Evolutionary conservation across 2,113 vertebrate genomes (phyloP).

Genomic region (Fukomys damarensis): DNA sequence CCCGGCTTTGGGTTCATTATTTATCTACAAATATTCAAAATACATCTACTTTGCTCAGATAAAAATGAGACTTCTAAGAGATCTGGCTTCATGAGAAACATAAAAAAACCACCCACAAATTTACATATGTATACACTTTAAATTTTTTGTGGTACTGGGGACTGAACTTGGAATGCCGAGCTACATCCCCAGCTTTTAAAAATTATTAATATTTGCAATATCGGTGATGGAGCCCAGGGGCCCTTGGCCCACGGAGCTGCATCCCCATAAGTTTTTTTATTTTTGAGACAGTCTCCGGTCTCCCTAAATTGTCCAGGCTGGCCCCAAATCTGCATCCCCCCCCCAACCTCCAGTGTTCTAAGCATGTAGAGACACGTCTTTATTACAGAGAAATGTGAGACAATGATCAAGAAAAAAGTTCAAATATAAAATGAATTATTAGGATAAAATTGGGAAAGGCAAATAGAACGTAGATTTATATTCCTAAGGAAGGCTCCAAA

Average conservation of each 20-base stretch:
- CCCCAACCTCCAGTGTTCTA: background rate
- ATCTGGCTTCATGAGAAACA: background rate
- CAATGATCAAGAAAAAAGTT: background rate
- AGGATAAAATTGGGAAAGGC: background rate
- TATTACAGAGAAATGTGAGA: background rate
- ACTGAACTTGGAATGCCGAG: background rate
- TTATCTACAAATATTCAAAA: constrained; percentile 3
- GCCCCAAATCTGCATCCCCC: background rate
- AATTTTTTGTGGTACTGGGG: background rate
- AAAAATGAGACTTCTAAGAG: background rate
- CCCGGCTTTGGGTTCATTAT: background rate
- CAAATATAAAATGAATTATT: background rate
- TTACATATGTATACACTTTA: background rate
- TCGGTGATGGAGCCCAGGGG: background rate
- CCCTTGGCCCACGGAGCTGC: background rate
- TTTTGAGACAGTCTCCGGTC: background rate
- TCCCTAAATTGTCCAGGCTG: background rate
- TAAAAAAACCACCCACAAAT: background rate
- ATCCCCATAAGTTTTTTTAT: background rate
- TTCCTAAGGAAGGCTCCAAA: background rate
- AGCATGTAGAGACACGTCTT: background rate
- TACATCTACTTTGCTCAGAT: background rate
- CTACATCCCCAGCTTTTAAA: background rate
- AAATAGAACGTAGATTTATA: background rate
- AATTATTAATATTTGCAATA: background rate